Percentiles rank a stretch among this genome's conserved stretches.
Conservation (phyloP, 2,113 vertebrate genomes). For the Antigone vipio region DNA sequence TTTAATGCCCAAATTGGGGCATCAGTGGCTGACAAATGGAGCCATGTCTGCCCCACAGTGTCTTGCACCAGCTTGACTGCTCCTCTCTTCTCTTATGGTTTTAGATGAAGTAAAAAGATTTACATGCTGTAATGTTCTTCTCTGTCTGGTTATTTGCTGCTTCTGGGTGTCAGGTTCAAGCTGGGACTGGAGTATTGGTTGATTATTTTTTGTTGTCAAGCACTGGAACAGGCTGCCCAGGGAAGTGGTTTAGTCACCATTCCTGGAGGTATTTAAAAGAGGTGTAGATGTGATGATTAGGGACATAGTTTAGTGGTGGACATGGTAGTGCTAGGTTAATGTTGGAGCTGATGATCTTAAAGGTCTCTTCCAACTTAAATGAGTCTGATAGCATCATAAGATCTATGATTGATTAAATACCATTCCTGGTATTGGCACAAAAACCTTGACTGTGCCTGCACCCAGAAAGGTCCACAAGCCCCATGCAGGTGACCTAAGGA, state of each 20-base stretch:
- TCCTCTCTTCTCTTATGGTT: rapidly evolving
- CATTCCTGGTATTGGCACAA: no score
- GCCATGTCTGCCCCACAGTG: rapidly evolving
- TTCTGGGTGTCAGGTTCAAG: rapidly evolving
- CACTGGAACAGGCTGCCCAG: no score
- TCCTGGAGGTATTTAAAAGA: no score
- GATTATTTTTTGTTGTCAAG: no score
- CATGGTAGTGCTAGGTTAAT: no score
- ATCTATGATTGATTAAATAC: background rate
- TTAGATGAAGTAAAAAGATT: background rate
- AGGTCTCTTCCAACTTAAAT: no score
- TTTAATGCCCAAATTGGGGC: background rate
- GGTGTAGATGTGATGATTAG: no score
- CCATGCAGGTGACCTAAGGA: rapidly evolving
- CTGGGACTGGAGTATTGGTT: background rate
- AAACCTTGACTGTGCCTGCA: no score
- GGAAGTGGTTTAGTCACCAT: no score
- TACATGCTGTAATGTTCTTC: rapidly evolving
- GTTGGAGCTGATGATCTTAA: no score
- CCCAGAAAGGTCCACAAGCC: background rate
- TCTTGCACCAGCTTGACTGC: rapidly evolving
- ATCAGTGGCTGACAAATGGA: rapidly evolving
- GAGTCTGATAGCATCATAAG: no score
- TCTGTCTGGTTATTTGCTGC: background rate
- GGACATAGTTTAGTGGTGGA: no score